phyloP scores from a whole-genome alignment of 2,113 vertebrate species.

The Hyperopisus bebe region DNA sequence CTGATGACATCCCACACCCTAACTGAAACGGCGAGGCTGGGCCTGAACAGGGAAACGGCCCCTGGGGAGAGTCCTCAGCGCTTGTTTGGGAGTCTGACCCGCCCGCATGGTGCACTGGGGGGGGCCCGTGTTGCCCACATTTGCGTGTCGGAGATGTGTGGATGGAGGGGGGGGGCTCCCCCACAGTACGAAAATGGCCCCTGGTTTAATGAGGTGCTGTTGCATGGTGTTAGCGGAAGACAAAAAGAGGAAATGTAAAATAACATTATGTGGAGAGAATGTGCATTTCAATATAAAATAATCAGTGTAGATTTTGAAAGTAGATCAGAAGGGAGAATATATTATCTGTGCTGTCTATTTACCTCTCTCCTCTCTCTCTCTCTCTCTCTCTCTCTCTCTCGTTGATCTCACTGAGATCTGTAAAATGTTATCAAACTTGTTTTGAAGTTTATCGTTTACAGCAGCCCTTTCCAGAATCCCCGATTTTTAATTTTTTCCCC shows the following conservation, averaged over 20 bases:
- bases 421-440: constrained; percentile 76
- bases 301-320: constrained; percentile 25
- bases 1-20: not conserved
- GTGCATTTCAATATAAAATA: constrained; percentile 18
- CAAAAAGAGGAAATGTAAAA: not conserved
- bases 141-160: not conserved
- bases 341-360: constrained; percentile 29
- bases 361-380: not conserved
- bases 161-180: not conserved
- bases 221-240: not conserved
- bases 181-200: not conserved
- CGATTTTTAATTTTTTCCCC: not conserved
- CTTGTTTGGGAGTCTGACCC: not conserved
- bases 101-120: not conserved
- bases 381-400: constrained; percentile 38
- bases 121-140: not conserved
- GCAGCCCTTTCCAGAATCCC: constrained; percentile 39
- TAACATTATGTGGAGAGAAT: not conserved
- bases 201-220: not conserved
- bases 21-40: too few species aligned
- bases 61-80: not conserved
- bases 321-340: constrained; percentile 30
- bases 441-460: constrained; percentile 78
- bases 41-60: not conserved
- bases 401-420: constrained; percentile 80